Evolutionary conservation across 2,797 vertebrate species (phyloP).

Genomic region (Salmo trutta): DNA sequence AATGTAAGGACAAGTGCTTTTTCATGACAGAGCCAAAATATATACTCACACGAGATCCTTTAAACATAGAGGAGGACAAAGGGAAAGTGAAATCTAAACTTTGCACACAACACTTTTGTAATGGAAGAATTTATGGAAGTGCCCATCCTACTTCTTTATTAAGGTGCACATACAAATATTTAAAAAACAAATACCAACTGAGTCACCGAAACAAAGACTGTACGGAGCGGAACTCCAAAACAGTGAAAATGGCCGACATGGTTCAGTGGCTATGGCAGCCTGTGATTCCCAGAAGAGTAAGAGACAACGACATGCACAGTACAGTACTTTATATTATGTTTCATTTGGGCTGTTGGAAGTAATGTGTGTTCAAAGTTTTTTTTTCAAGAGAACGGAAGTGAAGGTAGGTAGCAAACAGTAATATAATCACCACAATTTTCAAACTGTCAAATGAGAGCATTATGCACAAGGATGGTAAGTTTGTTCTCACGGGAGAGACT

Average conservation of each 20-base stretch:
- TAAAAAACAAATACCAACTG: conserved; percentile 6
- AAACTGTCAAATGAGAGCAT: conserved; percentile 18
- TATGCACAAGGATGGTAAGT: conserved; percentile 23
- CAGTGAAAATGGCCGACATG: background rate
- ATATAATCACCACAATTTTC: conserved; percentile 33
- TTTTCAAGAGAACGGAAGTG: conserved; percentile 23
- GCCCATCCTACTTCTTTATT: conserved; percentile 10
- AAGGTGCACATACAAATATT: conserved; percentile 31
- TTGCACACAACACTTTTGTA: conserved; percentile 26
- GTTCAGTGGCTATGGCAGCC: conserved; percentile 5
- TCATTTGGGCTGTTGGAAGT: conserved; percentile 11
- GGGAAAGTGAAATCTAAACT: conserved; percentile 28
- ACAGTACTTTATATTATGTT: conserved; percentile 15
- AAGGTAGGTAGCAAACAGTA: conserved; percentile 27
- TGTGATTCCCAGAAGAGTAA: conserved; percentile 38
- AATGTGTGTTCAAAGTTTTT: conserved; percentile 26
- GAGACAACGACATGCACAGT: conserved; percentile 60
- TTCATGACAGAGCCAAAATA: conserved; percentile 5
- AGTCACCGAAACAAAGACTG: conserved; percentile 3
- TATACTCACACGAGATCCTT: background rate
- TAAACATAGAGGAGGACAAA: conserved; percentile 19
- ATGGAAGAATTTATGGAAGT: conserved; percentile 15
- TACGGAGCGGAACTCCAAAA: conserved; percentile 1
- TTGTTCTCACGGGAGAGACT: background rate
- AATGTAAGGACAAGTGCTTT: background rate